phyloP scores from a whole-genome alignment of 1,140 invertebrate genomes.

The Coboldia fuscipes region DNA sequence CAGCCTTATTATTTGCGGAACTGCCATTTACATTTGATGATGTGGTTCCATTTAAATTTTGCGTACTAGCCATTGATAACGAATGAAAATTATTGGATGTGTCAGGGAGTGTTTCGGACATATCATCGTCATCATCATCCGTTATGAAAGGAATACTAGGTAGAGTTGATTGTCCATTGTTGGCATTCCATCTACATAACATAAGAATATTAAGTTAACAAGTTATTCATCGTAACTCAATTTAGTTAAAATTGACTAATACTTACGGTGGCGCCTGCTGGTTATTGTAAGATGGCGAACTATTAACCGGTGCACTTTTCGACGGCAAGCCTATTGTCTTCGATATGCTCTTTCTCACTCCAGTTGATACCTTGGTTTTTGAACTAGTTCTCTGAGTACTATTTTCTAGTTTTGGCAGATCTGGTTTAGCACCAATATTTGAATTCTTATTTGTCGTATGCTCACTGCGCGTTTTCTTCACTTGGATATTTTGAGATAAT shows the following conservation, averaged over 20 bases:
- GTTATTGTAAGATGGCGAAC: conserved; percentile 17
- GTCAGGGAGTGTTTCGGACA: too few relatives aligned
- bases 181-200: conserved; percentile 27
- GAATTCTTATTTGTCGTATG: background rate
- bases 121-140: conserved; percentile 43
- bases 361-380: conserved; percentile 21
- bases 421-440: conserved; percentile 7
- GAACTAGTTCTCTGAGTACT: conserved; percentile 17
- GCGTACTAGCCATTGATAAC: too few relatives aligned
- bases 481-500: conserved; percentile 71
- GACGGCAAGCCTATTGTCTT: conserved; percentile 7
- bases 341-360: conserved; percentile 13
- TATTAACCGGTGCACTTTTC: conserved; percentile 19
- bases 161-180: conserved; percentile 33
- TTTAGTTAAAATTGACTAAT: background rate
- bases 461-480: conserved; percentile 77
- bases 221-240: background rate
- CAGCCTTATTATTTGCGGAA: too few relatives aligned
- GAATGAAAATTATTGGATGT: too few relatives aligned
- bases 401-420: conserved; percentile 14
- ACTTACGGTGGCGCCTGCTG: conserved; percentile 20
- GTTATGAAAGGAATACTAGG: conserved; percentile 58
- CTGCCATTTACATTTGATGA: too few relatives aligned
- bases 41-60: too few relatives aligned
- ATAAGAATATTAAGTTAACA: conserved; percentile 6